These are phyloP conservation scores for Metallyticus violacea DNA, from an alignment of 2,888 invertebrate species.

Conservation along the genomic window DNA sequence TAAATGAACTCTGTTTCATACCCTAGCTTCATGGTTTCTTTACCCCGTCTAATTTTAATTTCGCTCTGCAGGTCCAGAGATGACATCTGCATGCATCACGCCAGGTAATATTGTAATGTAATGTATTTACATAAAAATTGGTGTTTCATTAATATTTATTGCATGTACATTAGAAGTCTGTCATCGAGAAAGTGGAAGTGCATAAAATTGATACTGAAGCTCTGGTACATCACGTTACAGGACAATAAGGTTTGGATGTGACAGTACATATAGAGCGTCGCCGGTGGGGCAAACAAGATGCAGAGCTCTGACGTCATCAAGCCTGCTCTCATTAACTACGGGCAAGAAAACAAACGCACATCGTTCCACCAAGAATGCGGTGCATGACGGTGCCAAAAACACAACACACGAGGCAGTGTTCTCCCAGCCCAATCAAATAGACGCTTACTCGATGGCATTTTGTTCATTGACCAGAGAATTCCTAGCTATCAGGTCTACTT, in stretches of 20 bases:
- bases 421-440: not conserved
- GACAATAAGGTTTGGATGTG: not conserved
- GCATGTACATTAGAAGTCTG: too few relatives aligned
- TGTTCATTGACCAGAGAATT: not conserved
- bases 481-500: not conserved
- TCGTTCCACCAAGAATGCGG: not conserved
- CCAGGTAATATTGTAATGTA: too few relatives aligned
- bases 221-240: not conserved
- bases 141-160: too few relatives aligned
- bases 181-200: too few relatives aligned
- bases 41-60: too few relatives aligned
- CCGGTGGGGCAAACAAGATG: not conserved
- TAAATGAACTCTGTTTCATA: too few relatives aligned
- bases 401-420: not conserved
- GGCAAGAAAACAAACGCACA: constrained; percentile 9
- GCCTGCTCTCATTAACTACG: constrained; percentile 7
- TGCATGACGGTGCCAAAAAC: not conserved
- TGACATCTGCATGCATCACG: too few relatives aligned
- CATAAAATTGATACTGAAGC: not conserved
- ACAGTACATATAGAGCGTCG: not conserved
- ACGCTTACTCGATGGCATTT: not conserved
- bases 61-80: too few relatives aligned
- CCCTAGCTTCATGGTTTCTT: too few relatives aligned
- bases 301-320: not conserved
- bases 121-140: too few relatives aligned